Conservation (phyloP, 1,140 invertebrate genomes). For the Hylaeus anthracinus region DNA sequence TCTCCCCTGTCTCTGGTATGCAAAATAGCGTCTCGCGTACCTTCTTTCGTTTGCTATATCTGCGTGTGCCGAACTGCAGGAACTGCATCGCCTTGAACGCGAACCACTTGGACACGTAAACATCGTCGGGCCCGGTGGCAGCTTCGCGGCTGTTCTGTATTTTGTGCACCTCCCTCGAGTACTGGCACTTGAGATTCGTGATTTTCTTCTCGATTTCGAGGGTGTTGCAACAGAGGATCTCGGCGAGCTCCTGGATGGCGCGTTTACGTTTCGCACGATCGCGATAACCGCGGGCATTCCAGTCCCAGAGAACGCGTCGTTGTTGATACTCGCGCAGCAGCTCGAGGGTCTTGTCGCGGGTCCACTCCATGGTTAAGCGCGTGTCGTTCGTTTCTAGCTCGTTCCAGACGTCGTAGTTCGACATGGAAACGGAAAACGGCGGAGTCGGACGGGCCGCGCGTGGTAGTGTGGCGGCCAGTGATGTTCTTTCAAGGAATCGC, state of each 20-base stretch:
- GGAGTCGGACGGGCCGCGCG: background rate
- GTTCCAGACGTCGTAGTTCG: slow-evolving; percentile 51
- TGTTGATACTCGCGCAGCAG: slow-evolving; percentile 79
- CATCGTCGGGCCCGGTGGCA: slow-evolving; percentile 61
- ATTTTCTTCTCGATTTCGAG: slow-evolving; percentile 81
- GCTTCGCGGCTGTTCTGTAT: slow-evolving; percentile 67
- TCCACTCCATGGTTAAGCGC: slow-evolving; percentile 80
- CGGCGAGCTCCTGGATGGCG: slow-evolving; percentile 79
- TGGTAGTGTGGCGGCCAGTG: background rate
- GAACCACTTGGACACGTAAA: slow-evolving; percentile 72
- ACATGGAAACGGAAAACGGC: slow-evolving; percentile 46
- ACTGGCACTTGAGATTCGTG: slow-evolving; percentile 80
- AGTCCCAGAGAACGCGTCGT: slow-evolving; percentile 80
- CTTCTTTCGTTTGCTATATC: slow-evolving; percentile 69
- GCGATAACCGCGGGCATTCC: slow-evolving; percentile 78
- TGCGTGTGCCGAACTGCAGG: slow-evolving; percentile 66
- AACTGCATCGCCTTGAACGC: slow-evolving; percentile 72
- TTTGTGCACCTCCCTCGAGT: slow-evolving; percentile 80
- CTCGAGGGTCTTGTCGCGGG: slow-evolving; percentile 78
- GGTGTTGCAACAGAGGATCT: slow-evolving; percentile 78
- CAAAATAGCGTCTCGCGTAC: slow-evolving; percentile 33
- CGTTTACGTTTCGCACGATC: slow-evolving; percentile 78
- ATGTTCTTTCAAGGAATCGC: slow-evolving; percentile 7
- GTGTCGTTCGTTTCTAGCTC: slow-evolving; percentile 36
- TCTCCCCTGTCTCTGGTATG: too few species aligned